These are phyloP conservation scores for Thera britannica DNA, from an alignment of 2,888 invertebrate species.

Conservation along the genomic window DNA sequence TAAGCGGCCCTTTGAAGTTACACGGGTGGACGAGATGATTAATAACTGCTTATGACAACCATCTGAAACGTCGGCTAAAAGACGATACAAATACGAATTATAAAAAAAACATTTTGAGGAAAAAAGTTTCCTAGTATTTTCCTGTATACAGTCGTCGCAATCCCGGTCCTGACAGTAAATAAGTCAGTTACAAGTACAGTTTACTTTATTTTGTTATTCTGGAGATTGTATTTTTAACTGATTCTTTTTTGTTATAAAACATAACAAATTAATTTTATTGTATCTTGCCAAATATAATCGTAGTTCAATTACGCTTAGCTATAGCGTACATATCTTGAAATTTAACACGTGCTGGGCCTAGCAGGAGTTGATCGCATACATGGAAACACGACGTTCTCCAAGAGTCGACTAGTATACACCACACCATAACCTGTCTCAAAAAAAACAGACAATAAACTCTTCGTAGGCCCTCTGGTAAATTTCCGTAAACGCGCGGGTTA, in stretches of 20 bases:
- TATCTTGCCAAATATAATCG: too few relatives aligned
- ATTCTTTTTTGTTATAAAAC: background rate
- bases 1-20: constrained; percentile 76
- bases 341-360: background rate
- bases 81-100: constrained; percentile 44
- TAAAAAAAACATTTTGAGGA: constrained; percentile 43
- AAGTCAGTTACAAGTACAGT: constrained; percentile 42
- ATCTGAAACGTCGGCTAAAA: constrained; percentile 58
- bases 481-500: constrained; percentile 21
- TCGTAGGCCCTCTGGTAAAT: constrained; percentile 2
- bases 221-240: constrained; percentile 14
- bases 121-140: constrained; percentile 43
- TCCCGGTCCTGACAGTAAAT: constrained; percentile 48
- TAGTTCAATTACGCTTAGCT: background rate
- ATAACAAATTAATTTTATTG: background rate
- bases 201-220: constrained; percentile 40
- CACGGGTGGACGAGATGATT: constrained; percentile 71
- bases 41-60: constrained; percentile 77
- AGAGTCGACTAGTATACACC: too few relatives aligned
- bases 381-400: too few relatives aligned
- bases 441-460: too few relatives aligned
- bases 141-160: constrained; percentile 45
- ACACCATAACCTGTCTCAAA: too few relatives aligned
- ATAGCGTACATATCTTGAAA: background rate
- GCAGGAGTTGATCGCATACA: too few relatives aligned